Evolutionary conservation across 2,888 invertebrate species (phyloP), one percentile per base, ranked within the genome.

Genomic region (Unio pictorum): DNA sequence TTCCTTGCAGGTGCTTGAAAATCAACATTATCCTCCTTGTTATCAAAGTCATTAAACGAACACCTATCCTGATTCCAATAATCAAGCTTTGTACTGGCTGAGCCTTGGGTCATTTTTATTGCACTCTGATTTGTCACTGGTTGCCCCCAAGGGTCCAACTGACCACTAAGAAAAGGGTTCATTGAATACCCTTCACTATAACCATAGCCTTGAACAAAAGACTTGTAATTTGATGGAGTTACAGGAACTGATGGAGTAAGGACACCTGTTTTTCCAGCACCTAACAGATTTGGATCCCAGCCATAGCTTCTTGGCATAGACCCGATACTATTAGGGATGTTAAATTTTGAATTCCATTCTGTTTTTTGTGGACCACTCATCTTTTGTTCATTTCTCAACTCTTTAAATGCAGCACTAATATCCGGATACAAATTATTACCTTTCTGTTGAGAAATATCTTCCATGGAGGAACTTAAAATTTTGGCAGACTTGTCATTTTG

Each of bases 391-490:
- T 45, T 45, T 15, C 45, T 45, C 45, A 45, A 45, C 45, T 79
- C 83, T 71, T 76, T 80, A 68, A 86, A 86, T 26, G 82, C 84
- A 72, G 72, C 75, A 34, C 84, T 83, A n/a, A 85, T 85, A 66
- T 86, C 86, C 28, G 86, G 86, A 67, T 86, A 86, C 4, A 79
- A 62, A 34, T 71, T 59, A n/a, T 75, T 66, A 5, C 61, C 66
- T n/a, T 58, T 62, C 23, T 68, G 68, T n/a, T 72, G 66, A 17
- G 73, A 30, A 45, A 73, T 54, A 58, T 80, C 80, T 20, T 80
- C 79, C 55, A 71, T 5, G 15, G 76, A 75, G 0, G 78, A 69
- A 30, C 68, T 71, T 18, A 64, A 28, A 20, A 58, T 72, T 62
- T 74, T 62, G 57, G 58, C 28, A 45, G 58, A n/a, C 23, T 45